Evolutionary conservation across 2,888 invertebrate genomes (phyloP).

Genomic region (Acanthosepion lycidas): DNA sequence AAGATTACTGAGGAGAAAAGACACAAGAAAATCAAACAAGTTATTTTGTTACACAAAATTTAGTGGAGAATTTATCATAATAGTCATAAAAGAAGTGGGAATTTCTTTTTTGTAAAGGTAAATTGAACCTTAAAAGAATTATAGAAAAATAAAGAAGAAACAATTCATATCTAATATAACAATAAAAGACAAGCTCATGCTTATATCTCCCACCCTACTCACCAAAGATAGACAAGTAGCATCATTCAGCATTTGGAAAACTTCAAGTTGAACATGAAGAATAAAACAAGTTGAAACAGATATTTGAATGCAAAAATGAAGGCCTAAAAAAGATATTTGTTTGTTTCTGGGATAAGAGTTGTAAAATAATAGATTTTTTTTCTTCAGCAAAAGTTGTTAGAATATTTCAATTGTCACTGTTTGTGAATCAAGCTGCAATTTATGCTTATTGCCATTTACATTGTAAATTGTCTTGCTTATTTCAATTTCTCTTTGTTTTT

Average conservation of each 20-base stretch:
- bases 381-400: neutral
- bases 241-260: too few relatives aligned
- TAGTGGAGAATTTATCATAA: neutral
- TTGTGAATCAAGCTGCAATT: neutral
- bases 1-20: neutral
- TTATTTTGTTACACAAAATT: neutral
- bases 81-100: neutral
- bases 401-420: neutral
- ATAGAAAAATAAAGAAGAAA: too few relatives aligned
- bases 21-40: neutral
- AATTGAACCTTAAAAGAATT: too few relatives aligned
- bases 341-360: neutral
- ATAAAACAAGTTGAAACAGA: too few relatives aligned
- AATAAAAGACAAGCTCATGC: too few relatives aligned
- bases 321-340: neutral
- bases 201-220: too few relatives aligned
- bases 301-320: too few relatives aligned
- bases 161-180: too few relatives aligned
- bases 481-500: neutral
- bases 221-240: too few relatives aligned
- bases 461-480: neutral
- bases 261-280: too few relatives aligned
- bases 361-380: neutral
- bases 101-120: neutral
- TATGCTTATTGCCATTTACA: neutral